Evolutionary conservation across 2,113 vertebrate species (phyloP), one percentile per base, ranked within the genome.

Genomic region (Brachyhypopomus gauderio): DNA sequence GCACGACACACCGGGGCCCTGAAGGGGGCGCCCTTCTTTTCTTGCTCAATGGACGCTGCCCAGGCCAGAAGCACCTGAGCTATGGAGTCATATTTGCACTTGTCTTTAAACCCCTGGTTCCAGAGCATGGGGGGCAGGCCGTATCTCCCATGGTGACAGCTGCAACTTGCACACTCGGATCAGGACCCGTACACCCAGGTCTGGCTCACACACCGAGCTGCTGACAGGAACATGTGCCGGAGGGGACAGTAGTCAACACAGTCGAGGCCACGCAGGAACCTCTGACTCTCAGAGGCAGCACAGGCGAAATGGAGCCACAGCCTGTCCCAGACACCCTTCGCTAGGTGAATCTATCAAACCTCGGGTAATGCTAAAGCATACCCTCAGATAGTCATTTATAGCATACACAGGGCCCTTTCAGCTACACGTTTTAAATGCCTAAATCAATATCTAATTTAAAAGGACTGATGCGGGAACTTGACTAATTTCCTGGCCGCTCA

Each of bases 371-470:
- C 38, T 36, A 77, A 59, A 56, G 17, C 72, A 41, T 82, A n/a
- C 77, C 52, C 80, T 63, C 69, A 77, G 77, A 81, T 80, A 56
- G 84, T 84, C 80, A 77, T 82, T 78, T 82, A 66, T 52, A 77
- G 30, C 72, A 82, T 77, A 82, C 64, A 79, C 17, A 52, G 72
- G 70, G 77, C 30, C 72, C 36, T 79, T 84, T 30, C 56, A 69
- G 34, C 78, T 62, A 84, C 84, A 72, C 72, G 71, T 84, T 84
- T 58, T 81, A 79, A 83, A 84, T 82, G 70, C 75, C 72, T 17
- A 16, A 82, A 86, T 86, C 85, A 84, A 86, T 86, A 86, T 77
- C 83, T 84, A 82, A 84, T 86, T 84, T 86, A 81, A 82, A 79
- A 52, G 55, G 64, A 82, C 69, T 63, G 72, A 79, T 73, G 76